These are phyloP conservation scores for Synanthedon vespiformis DNA, from an alignment of 2,888 invertebrate species.

Conservation along the genomic window DNA sequence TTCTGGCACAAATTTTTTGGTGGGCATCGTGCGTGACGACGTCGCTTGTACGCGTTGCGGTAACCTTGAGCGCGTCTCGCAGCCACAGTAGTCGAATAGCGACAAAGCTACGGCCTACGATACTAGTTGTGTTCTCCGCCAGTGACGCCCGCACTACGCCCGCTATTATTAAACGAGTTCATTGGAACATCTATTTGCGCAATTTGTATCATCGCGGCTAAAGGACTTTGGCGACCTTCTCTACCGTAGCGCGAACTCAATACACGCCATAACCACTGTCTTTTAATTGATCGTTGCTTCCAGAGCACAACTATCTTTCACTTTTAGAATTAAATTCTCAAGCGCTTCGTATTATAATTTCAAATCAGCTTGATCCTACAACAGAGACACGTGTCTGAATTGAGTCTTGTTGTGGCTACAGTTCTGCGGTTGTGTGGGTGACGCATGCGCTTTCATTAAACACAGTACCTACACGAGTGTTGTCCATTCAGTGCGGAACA, in stretches of 20 bases:
- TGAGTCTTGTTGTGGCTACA: constrained; percentile 17
- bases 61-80: constrained; percentile 44
- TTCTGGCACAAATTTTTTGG: constrained; percentile 29
- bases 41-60: constrained; percentile 8
- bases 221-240: constrained; percentile 59
- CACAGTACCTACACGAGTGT: constrained; percentile 32
- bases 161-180: constrained; percentile 69
- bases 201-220: constrained; percentile 60
- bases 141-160: constrained; percentile 59
- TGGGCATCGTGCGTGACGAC: constrained; percentile 26
- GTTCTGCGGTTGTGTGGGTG: constrained; percentile 39
- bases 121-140: constrained; percentile 27
- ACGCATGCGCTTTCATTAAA: constrained; percentile 49
- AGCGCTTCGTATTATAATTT: too few species aligned
- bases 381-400: constrained; percentile 24
- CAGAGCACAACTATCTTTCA: too few species aligned
- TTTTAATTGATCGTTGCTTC: too few species aligned
- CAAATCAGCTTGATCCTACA: neutral
- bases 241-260: constrained; percentile 24
- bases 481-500: constrained; percentile 61
- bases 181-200: constrained; percentile 71
- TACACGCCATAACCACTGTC: neutral
- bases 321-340: too few species aligned
- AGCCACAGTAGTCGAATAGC: constrained; percentile 20
- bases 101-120: constrained; percentile 15